Evolutionary conservation across 2,888 invertebrate genomes (phyloP).

Genomic region (Tricholauxania praeusta): DNA sequence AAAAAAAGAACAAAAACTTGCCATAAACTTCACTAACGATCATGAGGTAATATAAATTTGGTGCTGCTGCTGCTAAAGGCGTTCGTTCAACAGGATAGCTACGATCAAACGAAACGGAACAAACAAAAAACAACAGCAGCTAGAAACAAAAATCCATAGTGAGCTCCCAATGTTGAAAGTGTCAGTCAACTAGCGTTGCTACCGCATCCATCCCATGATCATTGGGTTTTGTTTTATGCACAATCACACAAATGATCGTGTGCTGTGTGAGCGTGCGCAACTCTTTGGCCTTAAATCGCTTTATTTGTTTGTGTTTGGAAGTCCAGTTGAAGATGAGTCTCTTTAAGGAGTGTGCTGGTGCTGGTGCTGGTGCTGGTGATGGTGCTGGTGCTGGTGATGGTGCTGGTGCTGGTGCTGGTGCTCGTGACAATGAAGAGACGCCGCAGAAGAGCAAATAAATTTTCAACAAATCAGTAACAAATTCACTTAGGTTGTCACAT

Average conservation of each 20-base stretch:
- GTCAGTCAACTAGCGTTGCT: not conserved
- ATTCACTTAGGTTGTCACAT: constrained; percentile 43
- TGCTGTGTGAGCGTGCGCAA: no score
- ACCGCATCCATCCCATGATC: no score
- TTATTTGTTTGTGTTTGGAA: no score
- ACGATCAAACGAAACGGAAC: no score
- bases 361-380: constrained; percentile 52
- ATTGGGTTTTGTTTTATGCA: no score
- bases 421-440: constrained; percentile 52
- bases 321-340: no score
- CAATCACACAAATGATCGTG: no score
- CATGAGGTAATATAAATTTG: constrained; percentile 31
- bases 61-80: constrained; percentile 12
- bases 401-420: constrained; percentile 47
- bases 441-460: constrained; percentile 48
- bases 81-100: not conserved
- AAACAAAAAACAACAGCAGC: not conserved
- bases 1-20: constrained; percentile 1
- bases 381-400: constrained; percentile 52
- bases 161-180: constrained; percentile 2
- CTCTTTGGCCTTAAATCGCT: no score
- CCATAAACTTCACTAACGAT: constrained; percentile 33
- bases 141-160: not conserved
- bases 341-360: no score
- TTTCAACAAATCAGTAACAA: constrained; percentile 43